Base-by-base conservation (phyloP, 2,113 vertebrate species). In the Nerophis lumbriciformis region DNA sequence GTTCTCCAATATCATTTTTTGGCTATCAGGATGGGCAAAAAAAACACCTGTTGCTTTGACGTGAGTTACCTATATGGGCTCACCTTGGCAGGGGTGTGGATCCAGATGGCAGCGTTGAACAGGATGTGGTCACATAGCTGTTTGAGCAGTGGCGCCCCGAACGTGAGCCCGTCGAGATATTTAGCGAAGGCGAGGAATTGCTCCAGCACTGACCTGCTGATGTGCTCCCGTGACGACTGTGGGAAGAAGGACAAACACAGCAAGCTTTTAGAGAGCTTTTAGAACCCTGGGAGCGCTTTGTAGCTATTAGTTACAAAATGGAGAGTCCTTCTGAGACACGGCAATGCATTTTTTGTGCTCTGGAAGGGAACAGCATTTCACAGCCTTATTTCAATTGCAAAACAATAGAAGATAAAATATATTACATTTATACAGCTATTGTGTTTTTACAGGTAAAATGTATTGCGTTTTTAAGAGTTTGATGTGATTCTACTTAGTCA, bases 21-120 rank as follows among this genome's bases (percentile, higher is more conserved):
- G 28, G 28, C 81, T 53, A 77, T 79, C 65, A 28, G 47, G 11
- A 50, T 13, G 16, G 21, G 11, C 42, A 28, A 45, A 45, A 11
- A 45, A 45, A 2, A 45, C 12, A 5, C 42, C 39, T 42, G 28
- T 10, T 10, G 7, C 10, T 8, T 8, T 8, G 39, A 11, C 5
- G 16, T 5, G 11, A 36, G 10, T 35, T 53, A 36, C 51, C 28
- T 35, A 5, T 2, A 8, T 10, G 55, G 59, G 53, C 85, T 85
- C 73, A 98, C 97, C 93, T 98, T 97, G 71, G 95, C 94, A 61
- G 97, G 96, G 0, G 95, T 97, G 78, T 98, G 93, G 86, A 99
- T 98, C 97, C 97, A 99, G 86, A 99, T 97, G 80, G 96, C 95
- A 15, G 96, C 93, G 77, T 98, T 99, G 87, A 99, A 98, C 77